Conservation (phyloP, 2,888 invertebrate genomes). For the Rhyacophila evoluta region DNA sequence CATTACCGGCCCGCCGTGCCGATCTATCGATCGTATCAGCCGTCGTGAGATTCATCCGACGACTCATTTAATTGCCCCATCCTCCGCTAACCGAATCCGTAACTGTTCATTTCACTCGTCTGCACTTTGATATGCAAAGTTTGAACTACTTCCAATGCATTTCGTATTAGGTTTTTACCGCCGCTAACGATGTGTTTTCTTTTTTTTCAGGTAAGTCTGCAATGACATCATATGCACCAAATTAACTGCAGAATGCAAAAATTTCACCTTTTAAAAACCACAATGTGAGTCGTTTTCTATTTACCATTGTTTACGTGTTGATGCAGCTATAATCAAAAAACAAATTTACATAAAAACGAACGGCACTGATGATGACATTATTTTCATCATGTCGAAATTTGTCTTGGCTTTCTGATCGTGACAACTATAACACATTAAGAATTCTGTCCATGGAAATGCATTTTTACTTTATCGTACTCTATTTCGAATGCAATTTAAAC, state of each 20-base stretch:
- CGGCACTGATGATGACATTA: no score
- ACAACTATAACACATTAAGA: no score
- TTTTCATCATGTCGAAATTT: no score
- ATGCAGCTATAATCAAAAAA: no score
- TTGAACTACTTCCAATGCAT: constrained; percentile 19
- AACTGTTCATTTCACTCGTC: constrained; percentile 2
- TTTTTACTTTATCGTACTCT: no score
- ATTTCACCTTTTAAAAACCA: not conserved
- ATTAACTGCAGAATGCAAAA: not conserved
- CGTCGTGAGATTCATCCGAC: constrained; percentile 12
- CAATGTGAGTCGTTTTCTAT: not conserved
- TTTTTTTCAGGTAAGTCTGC: constrained; percentile 35
- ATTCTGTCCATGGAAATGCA: no score
- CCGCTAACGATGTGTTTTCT: constrained; percentile 8
- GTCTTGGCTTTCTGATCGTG: no score
- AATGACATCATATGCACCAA: not conserved
- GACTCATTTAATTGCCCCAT: constrained; percentile 15
- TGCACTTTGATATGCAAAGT: not conserved
- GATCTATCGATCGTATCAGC: not conserved
- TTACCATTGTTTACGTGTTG: no score
- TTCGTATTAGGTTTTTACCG: constrained; percentile 14
- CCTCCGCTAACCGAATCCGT: constrained; percentile 12
- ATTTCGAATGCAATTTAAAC: no score
- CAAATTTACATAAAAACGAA: no score
- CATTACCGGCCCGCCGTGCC: not conserved